phyloP scores from a whole-genome alignment of 1,140 invertebrate genomes.

The Drosophila setifemur region DNA sequence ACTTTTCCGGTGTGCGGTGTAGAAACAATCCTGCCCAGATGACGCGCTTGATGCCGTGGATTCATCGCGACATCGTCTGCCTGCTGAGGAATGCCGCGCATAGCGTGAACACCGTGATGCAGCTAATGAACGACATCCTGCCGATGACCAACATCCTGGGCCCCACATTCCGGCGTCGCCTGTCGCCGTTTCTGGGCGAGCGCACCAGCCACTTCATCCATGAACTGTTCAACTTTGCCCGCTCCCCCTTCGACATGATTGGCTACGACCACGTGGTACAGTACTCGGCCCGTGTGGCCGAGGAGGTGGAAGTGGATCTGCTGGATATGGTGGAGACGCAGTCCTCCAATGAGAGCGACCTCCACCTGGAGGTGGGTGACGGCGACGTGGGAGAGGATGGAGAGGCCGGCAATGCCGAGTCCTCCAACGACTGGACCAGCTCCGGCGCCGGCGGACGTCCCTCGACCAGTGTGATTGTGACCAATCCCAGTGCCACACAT shows the following conservation, averaged over 20 bases:
- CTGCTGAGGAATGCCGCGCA: constrained; percentile 86
- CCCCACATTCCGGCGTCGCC: constrained; percentile 86
- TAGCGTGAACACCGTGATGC: constrained; percentile 87
- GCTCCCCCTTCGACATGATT: constrained; percentile 91
- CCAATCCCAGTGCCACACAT: constrained; percentile 71
- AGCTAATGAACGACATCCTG: constrained; percentile 88
- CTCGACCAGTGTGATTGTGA: constrained; percentile 68
- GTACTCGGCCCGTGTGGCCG: constrained; percentile 77
- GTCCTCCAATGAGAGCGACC: constrained; percentile 42
- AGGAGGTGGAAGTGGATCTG: constrained; percentile 69
- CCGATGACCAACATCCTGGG: constrained; percentile 88
- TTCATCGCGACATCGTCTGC: constrained; percentile 90
- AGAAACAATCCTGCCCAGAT: constrained; percentile 90
- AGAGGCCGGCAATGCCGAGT: constrained; percentile 26
- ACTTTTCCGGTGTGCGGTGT: constrained; percentile 50
- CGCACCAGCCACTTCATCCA: constrained; percentile 93
- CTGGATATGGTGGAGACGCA: constrained; percentile 55
- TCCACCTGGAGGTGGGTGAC: constrained; percentile 24
- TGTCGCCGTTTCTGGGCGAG: constrained; percentile 84
- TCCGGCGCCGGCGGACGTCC: constrained; percentile 28
- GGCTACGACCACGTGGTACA: constrained; percentile 87
- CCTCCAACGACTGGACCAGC: constrained; percentile 23
- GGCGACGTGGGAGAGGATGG: not conserved
- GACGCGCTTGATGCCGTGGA: constrained; percentile 92
- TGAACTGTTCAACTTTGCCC: constrained; percentile 93